phyloP scores from a whole-genome alignment of 2,888 invertebrate species.

The Orchestes rusci region DNA sequence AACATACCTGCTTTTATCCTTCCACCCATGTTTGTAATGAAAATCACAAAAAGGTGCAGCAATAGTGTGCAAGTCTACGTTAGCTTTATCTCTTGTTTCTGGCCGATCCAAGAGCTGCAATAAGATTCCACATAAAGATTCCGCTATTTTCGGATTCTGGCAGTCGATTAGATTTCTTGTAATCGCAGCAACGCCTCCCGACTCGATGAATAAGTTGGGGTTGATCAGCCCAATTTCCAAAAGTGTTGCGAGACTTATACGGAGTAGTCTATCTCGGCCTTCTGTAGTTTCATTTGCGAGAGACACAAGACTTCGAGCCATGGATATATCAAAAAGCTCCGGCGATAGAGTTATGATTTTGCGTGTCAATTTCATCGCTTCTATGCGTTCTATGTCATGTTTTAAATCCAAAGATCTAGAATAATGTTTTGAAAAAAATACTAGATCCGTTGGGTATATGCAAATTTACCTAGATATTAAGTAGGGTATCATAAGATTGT shows the following conservation, averaged over 20 bases:
- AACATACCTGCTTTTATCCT: constrained; percentile 61
- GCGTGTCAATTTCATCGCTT: constrained; percentile 80
- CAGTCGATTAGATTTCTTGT: constrained; percentile 78
- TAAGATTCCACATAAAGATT: constrained; percentile 82
- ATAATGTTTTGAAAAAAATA: constrained; percentile 1
- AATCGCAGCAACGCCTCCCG: constrained; percentile 77
- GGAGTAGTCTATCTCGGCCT: constrained; percentile 74
- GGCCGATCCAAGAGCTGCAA: constrained; percentile 82
- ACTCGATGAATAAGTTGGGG: constrained; percentile 68
- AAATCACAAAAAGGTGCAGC: constrained; percentile 93
- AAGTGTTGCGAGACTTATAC: constrained; percentile 79
- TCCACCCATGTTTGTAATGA: constrained; percentile 66
- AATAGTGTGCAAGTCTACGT: constrained; percentile 77
- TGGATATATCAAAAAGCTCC: constrained; percentile 61
- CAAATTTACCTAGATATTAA: constrained; percentile 74
- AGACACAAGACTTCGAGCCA: constrained; percentile 75
- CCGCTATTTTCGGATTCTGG: constrained; percentile 82
- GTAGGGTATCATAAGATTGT: constrained; percentile 75
- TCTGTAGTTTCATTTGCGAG: constrained; percentile 70
- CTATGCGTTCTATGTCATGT: constrained; percentile 88
- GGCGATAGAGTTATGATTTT: constrained; percentile 60
- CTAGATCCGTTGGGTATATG: too few species aligned
- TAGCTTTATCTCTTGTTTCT: constrained; percentile 64
- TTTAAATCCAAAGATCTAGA: constrained; percentile 81
- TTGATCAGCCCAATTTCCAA: constrained; percentile 85